Evolutionary conservation across 1,140 invertebrate genomes (phyloP).

Genomic region (Euura lappo): DNA sequence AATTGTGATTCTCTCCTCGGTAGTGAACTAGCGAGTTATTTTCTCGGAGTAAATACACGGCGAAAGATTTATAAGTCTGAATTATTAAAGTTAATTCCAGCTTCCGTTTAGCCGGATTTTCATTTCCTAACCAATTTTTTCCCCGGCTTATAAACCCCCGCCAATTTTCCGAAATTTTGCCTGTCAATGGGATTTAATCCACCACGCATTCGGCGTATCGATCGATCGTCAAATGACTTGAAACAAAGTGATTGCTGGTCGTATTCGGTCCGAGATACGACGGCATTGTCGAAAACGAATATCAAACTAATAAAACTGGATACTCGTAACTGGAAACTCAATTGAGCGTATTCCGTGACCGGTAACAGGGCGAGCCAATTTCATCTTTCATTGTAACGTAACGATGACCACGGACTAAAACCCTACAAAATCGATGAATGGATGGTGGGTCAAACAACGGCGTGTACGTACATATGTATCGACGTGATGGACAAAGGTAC

Average conservation of each 20-base stretch:
- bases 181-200: not conserved
- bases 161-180: too few species aligned
- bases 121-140: too few species aligned
- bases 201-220: not conserved
- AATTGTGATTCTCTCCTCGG: too few species aligned
- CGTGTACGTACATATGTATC: not conserved
- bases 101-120: too few species aligned
- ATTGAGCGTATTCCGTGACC: not conserved
- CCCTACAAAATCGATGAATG: too few species aligned
- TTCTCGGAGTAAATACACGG: too few species aligned
- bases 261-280: not conserved
- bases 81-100: too few species aligned
- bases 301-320: not conserved
- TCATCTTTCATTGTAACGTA: conserved; percentile 5
- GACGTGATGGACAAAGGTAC: too few species aligned
- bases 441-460: not conserved
- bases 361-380: not conserved
- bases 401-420: too few species aligned
- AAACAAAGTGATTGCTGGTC: not conserved
- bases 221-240: not conserved
- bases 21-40: too few species aligned
- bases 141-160: too few species aligned
- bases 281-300: not conserved
- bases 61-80: too few species aligned
- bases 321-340: not conserved